Evolutionary conservation across 2,113 vertebrate species (phyloP), one percentile per base, ranked within the genome.

Genomic region (Chlamydotis undulata): DNA sequence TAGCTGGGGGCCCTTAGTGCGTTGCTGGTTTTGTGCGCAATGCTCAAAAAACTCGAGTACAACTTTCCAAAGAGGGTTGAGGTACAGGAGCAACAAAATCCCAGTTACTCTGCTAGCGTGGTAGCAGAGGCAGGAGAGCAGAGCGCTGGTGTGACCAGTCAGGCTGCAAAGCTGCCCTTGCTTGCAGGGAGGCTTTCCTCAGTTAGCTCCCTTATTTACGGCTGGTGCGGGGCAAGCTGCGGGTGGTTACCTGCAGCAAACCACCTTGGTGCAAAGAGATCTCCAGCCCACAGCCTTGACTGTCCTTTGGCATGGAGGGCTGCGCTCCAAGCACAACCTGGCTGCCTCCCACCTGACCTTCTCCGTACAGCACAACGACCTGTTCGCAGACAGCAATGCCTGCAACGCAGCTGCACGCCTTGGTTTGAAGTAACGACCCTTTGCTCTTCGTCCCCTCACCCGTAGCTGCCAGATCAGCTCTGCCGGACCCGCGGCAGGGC

Each of bases 401-500:
- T 53, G 43, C 50, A n/a, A 10, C n/a, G 37, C 59, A 12, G 23
- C n/a, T 28, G 33, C 55, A 53, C 14, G 0, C 33, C 70, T 49
- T 43, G 12, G 17, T 43, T 53, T 45, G 55, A 23, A 25, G 49
- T 10, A 17, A 19, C 85, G 45, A 4, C 37, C 29, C 43, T 77
- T 39, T 45, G 60, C 37, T 69, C 65, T 89, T n/a, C 0, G 1
- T 57, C 11, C 24, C 19, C 65, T 53, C 43, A 12, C 35, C 25
- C 19, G 4, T 28, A 41, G 79, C 47, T 65, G 68, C n/a, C 80
- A 33, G 49, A 55, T 57, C 28, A 68, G 86, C 53, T 86, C 28
- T 39, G 50, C 50, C 12, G 0, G 24, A 26, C 26, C 57, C 1
- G 0, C 2, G 3, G 68, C 80, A 77, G 50, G 49, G 33, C 47